Evolutionary conservation across 30 jellyfish, hydroid and myxozoan genomes (phyloP).

Genomic region (Hydra vulgaris): DNA sequence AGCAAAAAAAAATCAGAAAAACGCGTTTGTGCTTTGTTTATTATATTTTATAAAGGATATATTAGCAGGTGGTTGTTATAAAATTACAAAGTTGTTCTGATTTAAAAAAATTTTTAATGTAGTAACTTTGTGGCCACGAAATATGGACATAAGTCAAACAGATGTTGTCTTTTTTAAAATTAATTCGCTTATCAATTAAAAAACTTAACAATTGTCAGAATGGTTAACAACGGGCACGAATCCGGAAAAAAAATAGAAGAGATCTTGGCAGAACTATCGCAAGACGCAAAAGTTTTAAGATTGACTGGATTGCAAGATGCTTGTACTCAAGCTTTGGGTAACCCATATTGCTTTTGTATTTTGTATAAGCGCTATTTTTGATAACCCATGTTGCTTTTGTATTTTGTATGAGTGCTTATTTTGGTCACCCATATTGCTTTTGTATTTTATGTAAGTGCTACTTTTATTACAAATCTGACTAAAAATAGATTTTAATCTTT

Average conservation of each 20-base stretch:
- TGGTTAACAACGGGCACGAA: conserved; percentile 6
- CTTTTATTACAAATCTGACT: too few relatives aligned
- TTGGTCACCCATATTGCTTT: too few relatives aligned
- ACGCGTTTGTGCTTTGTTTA: conserved; percentile 7
- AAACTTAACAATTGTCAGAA: not conserved
- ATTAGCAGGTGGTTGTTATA: conserved; percentile 7
- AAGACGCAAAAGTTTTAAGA: conserved; percentile 68
- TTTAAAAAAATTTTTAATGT: not conserved
- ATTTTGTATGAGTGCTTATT: too few relatives aligned
- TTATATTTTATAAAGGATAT: not conserved
- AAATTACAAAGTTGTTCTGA: not conserved
- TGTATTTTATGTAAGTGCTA: too few relatives aligned
- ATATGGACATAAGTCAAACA: not conserved
- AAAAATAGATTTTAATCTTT: too few relatives aligned
- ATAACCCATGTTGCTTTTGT: too few relatives aligned
- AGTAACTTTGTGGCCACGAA: not conserved
- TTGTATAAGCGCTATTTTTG: too few relatives aligned
- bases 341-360: conserved; percentile 4
- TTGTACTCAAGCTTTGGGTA: conserved; percentile 79
- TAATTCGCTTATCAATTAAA: not conserved
- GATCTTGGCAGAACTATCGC: conserved; percentile 62
- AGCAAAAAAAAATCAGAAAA: not conserved
- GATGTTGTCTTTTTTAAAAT: not conserved
- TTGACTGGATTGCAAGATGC: conserved; percentile 79
- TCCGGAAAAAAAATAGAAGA: conserved; percentile 54